phyloP scores from a whole-genome alignment of 2,888 invertebrate genomes.

The Rhagonycha fulva region DNA sequence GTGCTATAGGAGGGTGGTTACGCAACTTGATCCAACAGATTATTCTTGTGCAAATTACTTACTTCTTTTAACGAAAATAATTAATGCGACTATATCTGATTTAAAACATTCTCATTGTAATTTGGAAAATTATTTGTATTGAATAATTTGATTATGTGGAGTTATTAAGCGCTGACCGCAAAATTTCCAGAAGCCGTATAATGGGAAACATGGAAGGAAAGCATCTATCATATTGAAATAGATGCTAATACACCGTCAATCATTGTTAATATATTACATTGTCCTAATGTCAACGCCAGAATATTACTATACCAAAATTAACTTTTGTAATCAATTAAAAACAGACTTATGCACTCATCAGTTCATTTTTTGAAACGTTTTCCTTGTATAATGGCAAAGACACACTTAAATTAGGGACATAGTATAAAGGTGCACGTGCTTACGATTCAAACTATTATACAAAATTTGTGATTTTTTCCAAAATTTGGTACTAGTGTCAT shows the following conservation, averaged over 20 bases:
- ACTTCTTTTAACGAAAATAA: background rate
- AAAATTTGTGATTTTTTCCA: conserved; percentile 4
- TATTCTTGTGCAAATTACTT: conserved; percentile 31
- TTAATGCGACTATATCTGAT: background rate
- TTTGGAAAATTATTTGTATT: background rate
- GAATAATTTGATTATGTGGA: background rate
- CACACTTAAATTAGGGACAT: background rate
- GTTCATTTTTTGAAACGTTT: background rate
- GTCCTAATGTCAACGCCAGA: conserved; percentile 41
- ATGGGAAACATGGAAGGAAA: conserved; percentile 9
- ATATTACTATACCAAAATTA: conserved; percentile 19
- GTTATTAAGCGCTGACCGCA: conserved; percentile 1
- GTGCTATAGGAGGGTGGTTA: conserved; percentile 44
- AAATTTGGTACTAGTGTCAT: conserved; percentile 6
- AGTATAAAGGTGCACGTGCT: background rate
- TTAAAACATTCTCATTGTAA: background rate
- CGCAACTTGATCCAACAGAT: conserved; percentile 48
- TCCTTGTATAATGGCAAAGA: background rate
- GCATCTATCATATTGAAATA: conserved; percentile 37
- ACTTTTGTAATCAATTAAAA: background rate
- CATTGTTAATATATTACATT: conserved; percentile 39
- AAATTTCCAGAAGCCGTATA: background rate
- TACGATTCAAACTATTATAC: background rate
- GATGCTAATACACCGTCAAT: conserved; percentile 38
- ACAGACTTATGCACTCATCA: background rate